These are phyloP conservation scores for Blera fallax DNA, from an alignment of 2,888 invertebrate genomes.

Conservation along the genomic window DNA sequence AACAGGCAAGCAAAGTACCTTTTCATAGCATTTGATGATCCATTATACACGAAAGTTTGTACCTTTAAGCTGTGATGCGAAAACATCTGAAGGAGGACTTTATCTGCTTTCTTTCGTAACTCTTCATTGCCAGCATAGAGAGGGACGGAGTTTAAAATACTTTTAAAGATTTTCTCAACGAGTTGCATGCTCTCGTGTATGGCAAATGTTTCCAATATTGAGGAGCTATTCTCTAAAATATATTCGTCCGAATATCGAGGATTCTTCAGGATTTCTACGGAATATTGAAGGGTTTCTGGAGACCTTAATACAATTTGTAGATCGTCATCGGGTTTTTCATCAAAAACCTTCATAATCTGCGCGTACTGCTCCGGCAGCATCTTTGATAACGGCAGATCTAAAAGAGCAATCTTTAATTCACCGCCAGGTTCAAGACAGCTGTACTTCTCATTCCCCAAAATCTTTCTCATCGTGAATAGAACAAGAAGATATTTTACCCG, in stretches of 20 bases:
- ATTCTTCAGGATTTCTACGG: slow-evolving; percentile 71
- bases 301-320: slow-evolving; percentile 71
- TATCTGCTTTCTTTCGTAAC: slow-evolving; percentile 75
- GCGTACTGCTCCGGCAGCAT: slow-evolving; percentile 71
- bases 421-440: slow-evolving; percentile 19
- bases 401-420: slow-evolving; percentile 73
- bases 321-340: slow-evolving; percentile 1
- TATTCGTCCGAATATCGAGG: slow-evolving; percentile 52
- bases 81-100: slow-evolving; percentile 75
- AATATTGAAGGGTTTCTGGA: slow-evolving; percentile 60
- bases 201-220: slow-evolving; percentile 74
- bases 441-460: slow-evolving; percentile 57
- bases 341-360: slow-evolving; percentile 43
- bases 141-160: slow-evolving; percentile 74
- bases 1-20: slow-evolving; percentile 77
- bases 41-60: slow-evolving; percentile 73
- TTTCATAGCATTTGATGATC: slow-evolving; percentile 75
- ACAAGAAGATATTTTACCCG: slow-evolving; percentile 76
- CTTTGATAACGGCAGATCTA: slow-evolving; percentile 73
- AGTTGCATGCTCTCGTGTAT: slow-evolving; percentile 77
- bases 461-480: slow-evolving; percentile 74
- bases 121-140: slow-evolving; percentile 71
- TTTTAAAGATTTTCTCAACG: slow-evolving; percentile 74
- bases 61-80: slow-evolving; percentile 74
- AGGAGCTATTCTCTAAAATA: slow-evolving; percentile 68